A percentile compares a stretch with the other conserved stretches of the same genome.
phyloP scores from a whole-genome alignment of 2,888 invertebrate genomes.

The Augiades crinisus region DNA sequence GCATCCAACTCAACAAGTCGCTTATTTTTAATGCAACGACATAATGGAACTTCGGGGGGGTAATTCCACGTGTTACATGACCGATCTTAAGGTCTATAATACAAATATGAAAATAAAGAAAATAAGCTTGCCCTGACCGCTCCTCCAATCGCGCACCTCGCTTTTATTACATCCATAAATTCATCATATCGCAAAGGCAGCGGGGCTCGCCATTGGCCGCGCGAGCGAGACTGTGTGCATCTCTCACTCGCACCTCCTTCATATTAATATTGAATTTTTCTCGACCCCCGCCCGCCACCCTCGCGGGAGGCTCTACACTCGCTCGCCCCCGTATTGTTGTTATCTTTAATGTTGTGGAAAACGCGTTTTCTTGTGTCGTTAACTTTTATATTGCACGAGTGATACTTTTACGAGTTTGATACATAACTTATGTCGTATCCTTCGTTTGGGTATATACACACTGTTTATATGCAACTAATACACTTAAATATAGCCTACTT shows the following conservation, averaged over 20 bases:
- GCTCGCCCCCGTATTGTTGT: conserved; percentile 81
- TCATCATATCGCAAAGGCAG: conserved; percentile 85
- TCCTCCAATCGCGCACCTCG: conserved; percentile 85
- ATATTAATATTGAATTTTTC: conserved; percentile 92
- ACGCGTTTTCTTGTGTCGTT: conserved; percentile 82
- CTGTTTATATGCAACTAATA: conserved; percentile 1
- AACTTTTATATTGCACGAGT: conserved; percentile 82
- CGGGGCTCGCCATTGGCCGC: conserved; percentile 80
- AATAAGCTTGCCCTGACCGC: conserved; percentile 77
- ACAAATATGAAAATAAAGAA: conserved; percentile 81
- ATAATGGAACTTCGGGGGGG: conserved; percentile 1
- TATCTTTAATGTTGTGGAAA: conserved; percentile 83
- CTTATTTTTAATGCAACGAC: conserved; percentile 21
- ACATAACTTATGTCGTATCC: conserved; percentile 65
- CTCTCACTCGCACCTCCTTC: conserved; percentile 84
- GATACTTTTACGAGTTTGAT: conserved; percentile 79
- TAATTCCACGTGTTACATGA: conserved; percentile 33
- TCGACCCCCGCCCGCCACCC: conserved; percentile 81
- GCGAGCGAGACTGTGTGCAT: conserved; percentile 71
- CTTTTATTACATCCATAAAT: conserved; percentile 93
- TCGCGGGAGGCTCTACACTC: conserved; percentile 79
- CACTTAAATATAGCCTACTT: neutral
- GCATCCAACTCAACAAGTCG: conserved; percentile 24
- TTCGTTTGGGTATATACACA: conserved; percentile 28
- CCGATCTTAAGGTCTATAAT: conserved; percentile 68